Evolutionary conservation across 2,113 vertebrate genomes (phyloP), one percentile per base, ranked within the genome.

Genomic region (Morone chrysops): DNA sequence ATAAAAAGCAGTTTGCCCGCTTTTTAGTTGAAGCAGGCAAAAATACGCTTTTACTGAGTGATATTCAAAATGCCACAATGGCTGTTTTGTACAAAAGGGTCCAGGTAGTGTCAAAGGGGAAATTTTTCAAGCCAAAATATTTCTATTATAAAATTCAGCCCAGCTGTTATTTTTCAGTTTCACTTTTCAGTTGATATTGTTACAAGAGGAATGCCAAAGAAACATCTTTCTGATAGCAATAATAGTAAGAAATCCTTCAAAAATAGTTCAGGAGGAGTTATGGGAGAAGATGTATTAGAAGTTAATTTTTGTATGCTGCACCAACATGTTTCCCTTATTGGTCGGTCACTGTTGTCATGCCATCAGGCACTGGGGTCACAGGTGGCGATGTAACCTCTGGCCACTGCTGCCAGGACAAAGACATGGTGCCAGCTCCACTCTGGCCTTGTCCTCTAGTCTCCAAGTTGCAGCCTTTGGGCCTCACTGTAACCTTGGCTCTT

Each of bases 401-500:
- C 80, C 62, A 72, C 75, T 85, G 67, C 67, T 80, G 84, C 88
- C 76, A 85, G 59, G 63, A 76, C 70, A 81, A 65, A 61, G 66
- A 68, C 76, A 73, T 9, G 38, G 14, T 90, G 88, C 91, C 90
- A 93, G 82, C 53, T 6, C 70, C 61, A 78, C 77, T 70, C 51
- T 9, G 50, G 61, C 74, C 85, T 74, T 51, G 66, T 90, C 81
- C 78, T 70, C 38, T 51, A 36, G 76, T 79, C 82, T 87, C 69
- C 40, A 45, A 82, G 67, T 71, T 77, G 70, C 57, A 81, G 90
- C 81, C 83, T 83, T 82, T 84, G 82, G 87, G 73, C 82, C 63
- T 82, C 70, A 18, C 68, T 85, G 84, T 87, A 91, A 90, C 89
- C 88, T 89, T 89, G 87, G 78, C 83, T 83, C 77, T 80, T 57